A percentile compares a stretch with the other conserved stretches of the same genome.
Conservation (phyloP, 2,888 invertebrate genomes). For the Bombylius major region DNA sequence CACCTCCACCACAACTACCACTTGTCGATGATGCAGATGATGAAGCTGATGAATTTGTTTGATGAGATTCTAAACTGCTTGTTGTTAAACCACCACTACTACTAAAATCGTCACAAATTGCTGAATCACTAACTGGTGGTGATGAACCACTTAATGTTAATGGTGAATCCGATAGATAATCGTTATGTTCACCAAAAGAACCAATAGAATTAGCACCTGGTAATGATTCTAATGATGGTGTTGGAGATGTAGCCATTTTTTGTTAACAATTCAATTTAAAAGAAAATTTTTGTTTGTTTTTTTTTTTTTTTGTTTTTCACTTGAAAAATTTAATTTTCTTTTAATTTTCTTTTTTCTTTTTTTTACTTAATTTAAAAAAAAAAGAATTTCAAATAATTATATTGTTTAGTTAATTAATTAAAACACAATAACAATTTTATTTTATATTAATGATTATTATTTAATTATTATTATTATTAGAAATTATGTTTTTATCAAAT, state of each 20-base stretch:
- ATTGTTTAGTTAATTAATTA: no score
- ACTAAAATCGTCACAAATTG: constrained; percentile 58
- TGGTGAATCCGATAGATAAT: constrained; percentile 63
- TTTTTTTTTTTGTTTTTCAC: neutral
- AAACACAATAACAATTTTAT: no score
- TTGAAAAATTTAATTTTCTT: no score
- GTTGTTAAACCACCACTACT: constrained; percentile 22
- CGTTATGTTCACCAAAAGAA: constrained; percentile 69
- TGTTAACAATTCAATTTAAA: constrained; percentile 21
- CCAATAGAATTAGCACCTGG: constrained; percentile 77
- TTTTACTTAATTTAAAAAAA: no score
- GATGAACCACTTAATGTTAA: constrained; percentile 78
- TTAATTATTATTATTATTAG: no score
- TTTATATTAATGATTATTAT: no score
- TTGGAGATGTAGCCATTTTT: constrained; percentile 81
- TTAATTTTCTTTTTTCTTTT: no score
- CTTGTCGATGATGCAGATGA: constrained; percentile 30
- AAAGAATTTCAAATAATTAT: no score
- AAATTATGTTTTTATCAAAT: neutral
- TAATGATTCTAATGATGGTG: constrained; percentile 86
- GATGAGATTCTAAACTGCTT: constrained; percentile 29
- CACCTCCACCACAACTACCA: constrained; percentile 41
- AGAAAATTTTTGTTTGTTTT: neutral
- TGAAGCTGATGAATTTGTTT: constrained; percentile 31
- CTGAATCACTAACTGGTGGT: constrained; percentile 73